Evolutionary conservation across 2,113 vertebrate species (phyloP).

Genomic region (Hippopotamus amphibius): DNA sequence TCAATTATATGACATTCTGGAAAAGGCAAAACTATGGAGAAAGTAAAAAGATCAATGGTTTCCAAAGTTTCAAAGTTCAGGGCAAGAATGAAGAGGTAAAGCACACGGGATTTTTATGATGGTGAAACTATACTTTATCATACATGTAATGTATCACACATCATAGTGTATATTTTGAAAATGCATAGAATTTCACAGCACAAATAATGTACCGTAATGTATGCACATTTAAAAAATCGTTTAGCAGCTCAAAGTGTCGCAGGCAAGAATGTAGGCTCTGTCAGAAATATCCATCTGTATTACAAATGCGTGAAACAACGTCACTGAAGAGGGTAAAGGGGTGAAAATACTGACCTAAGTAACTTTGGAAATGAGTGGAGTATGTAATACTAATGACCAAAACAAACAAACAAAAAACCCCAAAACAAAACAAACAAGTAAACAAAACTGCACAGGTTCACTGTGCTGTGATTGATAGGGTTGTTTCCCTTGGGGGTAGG

Average conservation of each 20-base stretch:
- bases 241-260: neutral
- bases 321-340: neutral
- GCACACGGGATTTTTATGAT: neutral
- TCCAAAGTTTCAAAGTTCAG: neutral
- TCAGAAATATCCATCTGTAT: neutral
- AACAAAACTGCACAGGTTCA: accelerated
- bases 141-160: neutral
- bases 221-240: neutral
- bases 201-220: neutral
- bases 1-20: neutral
- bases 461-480: neutral
- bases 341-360: neutral
- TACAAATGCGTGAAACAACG: neutral
- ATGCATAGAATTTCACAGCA: neutral
- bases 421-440: too few species aligned
- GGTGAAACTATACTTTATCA: neutral
- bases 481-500: neutral
- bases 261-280: neutral
- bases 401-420: neutral
- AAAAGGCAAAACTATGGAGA: neutral
- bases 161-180: neutral
- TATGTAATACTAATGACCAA: neutral
- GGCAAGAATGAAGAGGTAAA: neutral
- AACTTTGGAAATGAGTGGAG: neutral
- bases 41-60: neutral